These are phyloP conservation scores for Patiria pectinifera DNA, from an alignment of 53 echinoderm and acorn worm species.

Conservation along the genomic window DNA sequence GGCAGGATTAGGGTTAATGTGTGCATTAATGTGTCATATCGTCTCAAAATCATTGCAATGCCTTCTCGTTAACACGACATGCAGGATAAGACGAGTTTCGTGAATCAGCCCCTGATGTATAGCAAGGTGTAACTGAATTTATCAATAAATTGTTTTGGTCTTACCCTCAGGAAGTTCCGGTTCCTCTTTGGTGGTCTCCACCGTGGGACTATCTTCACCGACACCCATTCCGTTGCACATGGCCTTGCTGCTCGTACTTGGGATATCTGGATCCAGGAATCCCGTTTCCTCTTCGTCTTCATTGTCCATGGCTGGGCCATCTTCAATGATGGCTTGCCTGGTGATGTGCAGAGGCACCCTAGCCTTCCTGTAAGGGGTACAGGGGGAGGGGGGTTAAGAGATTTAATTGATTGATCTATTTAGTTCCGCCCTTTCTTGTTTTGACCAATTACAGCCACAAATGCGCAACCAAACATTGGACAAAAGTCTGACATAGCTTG, in stretches of 20 bases:
- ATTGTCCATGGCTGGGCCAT: not conserved
- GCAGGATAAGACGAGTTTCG: too few relatives aligned
- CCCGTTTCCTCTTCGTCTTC: conserved; percentile 20
- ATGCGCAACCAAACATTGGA: too few relatives aligned
- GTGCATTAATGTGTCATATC: too few relatives aligned
- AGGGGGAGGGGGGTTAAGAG: not conserved
- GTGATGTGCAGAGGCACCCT: conserved; percentile 58
- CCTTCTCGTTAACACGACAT: too few relatives aligned
- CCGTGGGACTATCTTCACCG: not conserved
- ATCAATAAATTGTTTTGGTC: not conserved
- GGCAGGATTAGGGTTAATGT: too few relatives aligned
- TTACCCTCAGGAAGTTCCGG: conserved; percentile 62
- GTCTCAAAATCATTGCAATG: too few relatives aligned
- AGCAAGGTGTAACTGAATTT: too few relatives aligned
- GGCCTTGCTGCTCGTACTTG: conserved; percentile 15
- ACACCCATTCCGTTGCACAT: conserved; percentile 16
- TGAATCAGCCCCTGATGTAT: too few relatives aligned
- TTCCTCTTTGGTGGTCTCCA: conserved; percentile 7
- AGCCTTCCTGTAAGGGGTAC: conserved; percentile 9
- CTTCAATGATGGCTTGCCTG: conserved; percentile 40
- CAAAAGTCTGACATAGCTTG: too few relatives aligned
- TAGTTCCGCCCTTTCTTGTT: too few relatives aligned
- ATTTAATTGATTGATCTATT: too few relatives aligned
- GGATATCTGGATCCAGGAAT: conserved; percentile 4
- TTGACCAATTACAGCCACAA: too few relatives aligned